Base-by-base conservation (phyloP, 2,113 vertebrate species). In the Syrmaticus mikado region DNA sequence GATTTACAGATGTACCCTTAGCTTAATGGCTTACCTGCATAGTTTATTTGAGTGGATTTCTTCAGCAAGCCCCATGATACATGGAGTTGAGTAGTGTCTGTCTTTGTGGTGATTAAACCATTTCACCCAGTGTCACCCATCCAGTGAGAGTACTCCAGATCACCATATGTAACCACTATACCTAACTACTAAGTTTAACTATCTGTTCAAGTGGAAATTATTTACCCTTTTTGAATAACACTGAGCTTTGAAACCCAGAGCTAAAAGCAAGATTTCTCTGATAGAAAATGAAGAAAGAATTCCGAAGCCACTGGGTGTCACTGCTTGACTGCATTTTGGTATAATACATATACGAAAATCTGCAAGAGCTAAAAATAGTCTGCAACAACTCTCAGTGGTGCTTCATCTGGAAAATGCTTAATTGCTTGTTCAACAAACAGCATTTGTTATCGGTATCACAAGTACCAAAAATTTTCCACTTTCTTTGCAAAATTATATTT, bases 291-390 rank as follows among this genome's bases (percentile, higher is more conserved):
- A 64, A 87, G 43, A 62, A 22, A 87, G 38, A 89, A 41, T 53
- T 81, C 8, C 57, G 13, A 61, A 27, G 66, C 97, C 97, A 97
- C 96, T 92, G 86, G 97, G 95, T 96, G 97, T 95, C 96, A 52
- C 96, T 97, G 91, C 77, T 84, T 87, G 64, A 96, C 92, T 89
- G 34, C 34, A 18, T 92, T 96, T 91, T 62, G 48, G 32, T 85
- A 3, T 40, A 68, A 55, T 9, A 77, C 53, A 48, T 60, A 18
- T 16, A 34, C 13, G 24, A 11, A 11, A 13, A 15, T 57, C 19
- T 61, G 52, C 4, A 1, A 55, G 13, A 28, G 28, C 87, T 43
- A 67, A 92, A 93, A 91, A 55, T 67, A 34, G 72, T 58, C 19
- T 32, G 19, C 36, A 77, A n/a, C 14, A 77, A 45, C 82, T 92